Evolutionary conservation across 2,888 invertebrate species (phyloP).

Genomic region (Macrophya annulata): DNA sequence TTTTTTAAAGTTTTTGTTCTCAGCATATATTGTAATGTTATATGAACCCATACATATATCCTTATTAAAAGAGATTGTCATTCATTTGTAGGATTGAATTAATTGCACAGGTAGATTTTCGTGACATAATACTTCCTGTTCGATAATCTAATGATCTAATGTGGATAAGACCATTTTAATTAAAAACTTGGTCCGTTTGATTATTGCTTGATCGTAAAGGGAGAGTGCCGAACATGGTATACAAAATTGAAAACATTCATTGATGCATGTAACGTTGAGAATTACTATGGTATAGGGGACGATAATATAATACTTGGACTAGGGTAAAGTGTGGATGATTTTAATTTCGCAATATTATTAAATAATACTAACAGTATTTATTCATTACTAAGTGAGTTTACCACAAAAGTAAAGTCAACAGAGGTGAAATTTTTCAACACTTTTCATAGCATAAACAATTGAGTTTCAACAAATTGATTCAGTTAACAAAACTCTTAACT

Average conservation of each 20-base stretch:
- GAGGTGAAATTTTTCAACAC: neutral
- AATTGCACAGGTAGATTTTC: neutral
- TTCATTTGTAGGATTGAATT: neutral
- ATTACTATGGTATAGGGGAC: neutral
- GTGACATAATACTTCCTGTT: neutral
- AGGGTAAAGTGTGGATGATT: neutral
- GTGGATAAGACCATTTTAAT: conserved; percentile 73
- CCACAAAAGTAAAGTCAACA: neutral
- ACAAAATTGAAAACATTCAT: conserved; percentile 21
- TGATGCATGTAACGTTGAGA: conserved; percentile 31
- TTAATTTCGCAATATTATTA: neutral
- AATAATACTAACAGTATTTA: neutral
- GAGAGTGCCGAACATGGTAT: neutral
- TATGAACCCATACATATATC: neutral
- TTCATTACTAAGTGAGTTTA: neutral
- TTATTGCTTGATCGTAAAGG: neutral
- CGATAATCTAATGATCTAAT: conserved; percentile 2
- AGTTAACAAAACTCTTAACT: neutral
- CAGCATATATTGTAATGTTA: neutral
- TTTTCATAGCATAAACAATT: neutral
- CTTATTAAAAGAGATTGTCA: conserved; percentile 14
- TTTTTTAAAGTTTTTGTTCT: neutral
- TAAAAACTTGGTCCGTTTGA: conserved; percentile 65
- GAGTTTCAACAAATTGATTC: neutral
- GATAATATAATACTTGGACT: neutral